Percentiles rank a stretch among this genome's conserved stretches.
phyloP scores from a whole-genome alignment of 2,888 invertebrate genomes.

The Micoletzkya japonica region DNA sequence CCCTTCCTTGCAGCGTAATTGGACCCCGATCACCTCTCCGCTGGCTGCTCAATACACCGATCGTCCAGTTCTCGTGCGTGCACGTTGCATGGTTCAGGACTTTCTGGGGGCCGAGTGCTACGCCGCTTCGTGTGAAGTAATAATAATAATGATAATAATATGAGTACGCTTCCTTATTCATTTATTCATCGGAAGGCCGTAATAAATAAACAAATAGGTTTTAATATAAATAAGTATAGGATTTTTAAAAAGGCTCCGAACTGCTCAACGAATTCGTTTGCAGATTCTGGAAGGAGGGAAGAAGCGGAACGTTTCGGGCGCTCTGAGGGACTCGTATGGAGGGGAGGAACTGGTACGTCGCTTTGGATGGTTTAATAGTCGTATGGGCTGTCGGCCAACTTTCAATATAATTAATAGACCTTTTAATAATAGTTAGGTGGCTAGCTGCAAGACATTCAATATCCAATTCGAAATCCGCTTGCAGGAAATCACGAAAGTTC shows the following conservation, averaged over 20 bases:
- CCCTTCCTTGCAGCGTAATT: too few species aligned
- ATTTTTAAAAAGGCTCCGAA: not conserved
- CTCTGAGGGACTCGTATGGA: conserved; percentile 7
- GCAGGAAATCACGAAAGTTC: not conserved
- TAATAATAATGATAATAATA: not conserved
- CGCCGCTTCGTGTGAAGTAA: conserved; percentile 14
- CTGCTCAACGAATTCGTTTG: not conserved
- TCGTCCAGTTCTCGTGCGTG: conserved; percentile 2
- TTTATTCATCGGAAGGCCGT: not conserved
- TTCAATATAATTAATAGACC: not conserved
- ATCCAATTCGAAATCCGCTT: too few species aligned
- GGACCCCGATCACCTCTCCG: conserved; percentile 4
- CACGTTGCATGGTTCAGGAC: conserved; percentile 23
- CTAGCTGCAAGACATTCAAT: too few species aligned
- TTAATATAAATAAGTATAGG: too few species aligned
- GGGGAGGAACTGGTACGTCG: conserved; percentile 2
- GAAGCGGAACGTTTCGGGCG: conserved; percentile 10
- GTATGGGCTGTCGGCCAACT: too few species aligned
- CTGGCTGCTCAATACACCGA: not conserved
- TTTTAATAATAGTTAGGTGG: not conserved
- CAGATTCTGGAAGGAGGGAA: conserved; percentile 1
- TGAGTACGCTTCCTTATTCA: not conserved
- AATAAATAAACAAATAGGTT: not conserved
- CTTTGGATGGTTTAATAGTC: too few species aligned
- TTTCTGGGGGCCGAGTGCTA: conserved; percentile 17